Evolutionary conservation across 2,113 vertebrate genomes (phyloP), one percentile per base, ranked within the genome.

Genomic region (Malaclemys terrapin): DNA sequence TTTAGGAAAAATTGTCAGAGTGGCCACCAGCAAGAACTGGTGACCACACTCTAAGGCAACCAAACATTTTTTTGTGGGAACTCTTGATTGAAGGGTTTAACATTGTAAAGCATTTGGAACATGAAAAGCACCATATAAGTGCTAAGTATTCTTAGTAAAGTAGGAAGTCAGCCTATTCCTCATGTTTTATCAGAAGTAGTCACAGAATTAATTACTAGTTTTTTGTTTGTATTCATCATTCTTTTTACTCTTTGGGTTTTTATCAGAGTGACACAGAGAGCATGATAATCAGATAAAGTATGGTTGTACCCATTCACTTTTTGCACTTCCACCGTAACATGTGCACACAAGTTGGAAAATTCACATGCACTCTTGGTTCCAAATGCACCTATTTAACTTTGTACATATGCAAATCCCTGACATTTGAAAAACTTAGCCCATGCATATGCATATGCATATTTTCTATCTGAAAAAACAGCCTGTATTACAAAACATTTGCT

Each of bases 401-500:
- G 42, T 47, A 16, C 12, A 78, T 11, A 47, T 78, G 25, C 25
- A 78, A 29, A 45, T 78, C 24, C 24, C 80, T 20, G 5, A 90
- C 53, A 87, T 56, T 56, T 82, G 75, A 85, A 85, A 57, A 10
- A 11, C 29, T 22, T 13, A 14, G 50, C 83, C 16, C 59, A 80
- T 90, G 72, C 25, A 10, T 91, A 50, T 90, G 72, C 25, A 10
- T 91, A 50, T 42, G 53, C 3, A 76, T 17, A 53, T 3, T 29
- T 78, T 78, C 11, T 29, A 47, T 47, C 42, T 78, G 42, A 92
- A 96, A 65, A 89, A 88, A 42, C 57, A 89, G 83, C 85, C 85
- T 80, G 85, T 90, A 94, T 95, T 90, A 96, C 25, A 2, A 59
- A 96, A 89, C 91, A 94, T 92, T 93, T 94, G 87, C 91, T 96